Conservation (phyloP, 2,888 invertebrate species). For the Argyresthia goedartella region DNA sequence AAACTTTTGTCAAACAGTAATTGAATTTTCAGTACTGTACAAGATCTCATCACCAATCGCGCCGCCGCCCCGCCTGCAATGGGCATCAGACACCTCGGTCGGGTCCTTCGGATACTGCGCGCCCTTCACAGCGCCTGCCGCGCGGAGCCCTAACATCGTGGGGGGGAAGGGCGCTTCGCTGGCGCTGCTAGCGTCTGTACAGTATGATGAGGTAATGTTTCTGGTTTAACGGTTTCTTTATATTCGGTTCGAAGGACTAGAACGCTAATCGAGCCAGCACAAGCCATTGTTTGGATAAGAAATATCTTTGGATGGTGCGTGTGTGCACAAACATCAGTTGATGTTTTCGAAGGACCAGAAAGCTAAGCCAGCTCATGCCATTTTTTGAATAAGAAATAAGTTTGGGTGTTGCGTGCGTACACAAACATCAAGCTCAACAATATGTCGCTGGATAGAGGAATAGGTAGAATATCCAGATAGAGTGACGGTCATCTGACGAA, state of each 20-base stretch:
- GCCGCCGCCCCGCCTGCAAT: constrained; percentile 29
- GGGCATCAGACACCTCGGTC: constrained; percentile 31
- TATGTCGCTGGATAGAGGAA: too few relatives aligned
- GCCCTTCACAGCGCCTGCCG: constrained; percentile 51
- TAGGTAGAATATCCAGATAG: too few relatives aligned
- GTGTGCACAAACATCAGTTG: too few relatives aligned
- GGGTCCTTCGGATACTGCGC: constrained; percentile 40
- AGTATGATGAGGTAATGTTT: background rate
- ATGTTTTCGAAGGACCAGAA: too few relatives aligned
- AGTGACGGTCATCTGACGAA: background rate
- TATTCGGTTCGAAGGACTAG: background rate
- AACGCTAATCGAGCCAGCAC: background rate
- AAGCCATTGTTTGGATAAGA: too few relatives aligned
- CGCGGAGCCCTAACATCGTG: constrained; percentile 68
- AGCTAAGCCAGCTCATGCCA: too few relatives aligned
- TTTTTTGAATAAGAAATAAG: background rate
- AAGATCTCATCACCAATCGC: constrained; percentile 20
- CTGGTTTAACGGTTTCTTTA: background rate
- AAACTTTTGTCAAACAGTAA: background rate
- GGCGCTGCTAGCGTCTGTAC: constrained; percentile 62
- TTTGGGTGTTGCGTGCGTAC: background rate
- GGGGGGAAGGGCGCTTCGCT: constrained; percentile 88
- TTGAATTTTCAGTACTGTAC: constrained; percentile 15
- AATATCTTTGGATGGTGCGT: too few relatives aligned
- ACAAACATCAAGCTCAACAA: too few relatives aligned